Evolutionary conservation across 1,140 invertebrate species (phyloP), one percentile per base, ranked within the genome.

Genomic region (Scaptomyza pallida): DNA sequence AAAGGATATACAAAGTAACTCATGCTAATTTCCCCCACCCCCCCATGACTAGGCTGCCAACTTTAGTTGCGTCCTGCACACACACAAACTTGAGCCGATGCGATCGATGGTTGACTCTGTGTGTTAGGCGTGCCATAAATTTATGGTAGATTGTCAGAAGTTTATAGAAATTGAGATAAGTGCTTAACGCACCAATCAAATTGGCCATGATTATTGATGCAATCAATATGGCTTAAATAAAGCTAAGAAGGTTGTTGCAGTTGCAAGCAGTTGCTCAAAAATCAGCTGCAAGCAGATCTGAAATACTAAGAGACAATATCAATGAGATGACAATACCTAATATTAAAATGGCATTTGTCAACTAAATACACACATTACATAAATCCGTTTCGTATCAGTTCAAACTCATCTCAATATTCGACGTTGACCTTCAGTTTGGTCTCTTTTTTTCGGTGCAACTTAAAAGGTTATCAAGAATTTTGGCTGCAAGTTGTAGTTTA

Each of bases 1-100:
- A 72, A 83, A 65, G 81, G 60, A 83, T 83, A 80, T 80, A 76
- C 81, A 86, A 86, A 83, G 72, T 76, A 83, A 73, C 76, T 83
- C 76, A 70, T 75, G 80, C 80, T 83, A 83, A 83, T 83, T 85
- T 83, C 48, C 48, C 47, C 60, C 6, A 6, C 82, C 78, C 70
- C 44, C 30, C n/a, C 33, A 59, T 12, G 59, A 60, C 64, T 45
- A 54, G 57, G 73, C 57, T 55, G 37, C 37, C 52, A 41, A 37
- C 16, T 21, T 52, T n/a, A 26, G 6, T 8, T 4, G 45, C 19
- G 6, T 8, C n/a, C 9, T 30, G 26, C 5, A 30, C 8, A 30
- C 26, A 30, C 26, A 6, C 12, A 21, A 3, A 19, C 45, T 47
- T 47, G n/a, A 13, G 21, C 21, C 45, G 12, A 10, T 50, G 12